Evolutionary conservation across 1,140 invertebrate genomes (phyloP), one percentile per base, ranked within the genome.

Genomic region (Temnothorax curvispinosus): DNA sequence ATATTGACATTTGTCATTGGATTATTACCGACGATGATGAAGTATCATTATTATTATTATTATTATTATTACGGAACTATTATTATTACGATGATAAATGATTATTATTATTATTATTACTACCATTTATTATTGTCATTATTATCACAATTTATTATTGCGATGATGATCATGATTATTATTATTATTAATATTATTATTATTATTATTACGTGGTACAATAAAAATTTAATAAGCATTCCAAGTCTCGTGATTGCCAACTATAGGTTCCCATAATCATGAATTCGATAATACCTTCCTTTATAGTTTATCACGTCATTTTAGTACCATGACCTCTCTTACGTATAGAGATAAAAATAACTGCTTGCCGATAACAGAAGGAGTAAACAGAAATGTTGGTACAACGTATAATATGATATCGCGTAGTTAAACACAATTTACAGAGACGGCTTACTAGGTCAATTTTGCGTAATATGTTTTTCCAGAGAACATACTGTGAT

Each of bases 131-230:
- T 91, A 91, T 89, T 86, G 89, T 87, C 87, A 91, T 91, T 91
- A 91, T 91, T 91, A 81, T 90, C 84, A 91, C 88, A 80, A 91
- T 90, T 87, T 90, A 89, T 88, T 89, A 91, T 88, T 91, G 86
- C 87, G 86, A 91, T 88, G 85, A 91, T 88, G 88, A 91, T 90
- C 88, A 89, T 91, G 91, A 93, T 93, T 93, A 92, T 92, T 90
- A 89, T 91, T 90, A 92, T 89, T 91, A 90, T 89, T 88, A 91
- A 89, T 91, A 94, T 91, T 92, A 94, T 92, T 94, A 94, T 92
- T 94, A 94, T 94, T 94, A 94, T 94, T 94, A 95, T 95, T 94
- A 95, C 93, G 92, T 95, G 93, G 93, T 94, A 94, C 92, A 95
- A 95, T 95, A 95, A 95, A 95, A 93, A 95, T 94, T 94, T 94